Evolutionary conservation across 1,140 invertebrate genomes (phyloP).

Genomic region (Parasteatoda tepidariorum): DNA sequence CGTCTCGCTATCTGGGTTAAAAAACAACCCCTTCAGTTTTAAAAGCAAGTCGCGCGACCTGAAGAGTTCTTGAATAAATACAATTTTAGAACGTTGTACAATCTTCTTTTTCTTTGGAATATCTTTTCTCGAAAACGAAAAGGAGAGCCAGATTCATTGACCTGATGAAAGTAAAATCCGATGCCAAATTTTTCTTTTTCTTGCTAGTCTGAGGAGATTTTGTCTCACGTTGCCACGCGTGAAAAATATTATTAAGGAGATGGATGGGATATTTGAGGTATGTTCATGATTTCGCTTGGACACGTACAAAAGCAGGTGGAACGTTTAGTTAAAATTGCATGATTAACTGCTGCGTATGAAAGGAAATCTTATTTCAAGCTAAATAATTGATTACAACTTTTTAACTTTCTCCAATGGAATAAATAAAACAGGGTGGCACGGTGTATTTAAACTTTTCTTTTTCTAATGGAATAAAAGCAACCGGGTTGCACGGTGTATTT

Average conservation of each 20-base stretch:
- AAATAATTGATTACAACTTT: too few species aligned
- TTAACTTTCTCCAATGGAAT: too few species aligned
- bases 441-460: too few species aligned
- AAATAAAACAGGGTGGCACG: too few species aligned
- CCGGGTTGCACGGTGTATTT: too few species aligned
- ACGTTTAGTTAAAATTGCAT: too few species aligned
- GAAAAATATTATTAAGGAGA: background rate
- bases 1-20: background rate
- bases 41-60: background rate
- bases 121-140: background rate
- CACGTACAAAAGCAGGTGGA: background rate
- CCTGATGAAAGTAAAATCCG: background rate
- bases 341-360: too few species aligned
- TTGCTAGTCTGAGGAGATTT: background rate
- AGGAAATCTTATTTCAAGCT: too few species aligned
- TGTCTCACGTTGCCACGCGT: background rate
- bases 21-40: background rate
- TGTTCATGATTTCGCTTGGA: background rate
- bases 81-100: background rate
- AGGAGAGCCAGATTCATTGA: background rate
- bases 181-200: background rate
- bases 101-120: background rate
- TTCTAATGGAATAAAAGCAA: too few species aligned
- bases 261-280: background rate
- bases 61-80: background rate